Evolutionary conservation across 2,888 invertebrate species (phyloP), one percentile per base, ranked within the genome.

Genomic region (Habroteleia sp.): DNA sequence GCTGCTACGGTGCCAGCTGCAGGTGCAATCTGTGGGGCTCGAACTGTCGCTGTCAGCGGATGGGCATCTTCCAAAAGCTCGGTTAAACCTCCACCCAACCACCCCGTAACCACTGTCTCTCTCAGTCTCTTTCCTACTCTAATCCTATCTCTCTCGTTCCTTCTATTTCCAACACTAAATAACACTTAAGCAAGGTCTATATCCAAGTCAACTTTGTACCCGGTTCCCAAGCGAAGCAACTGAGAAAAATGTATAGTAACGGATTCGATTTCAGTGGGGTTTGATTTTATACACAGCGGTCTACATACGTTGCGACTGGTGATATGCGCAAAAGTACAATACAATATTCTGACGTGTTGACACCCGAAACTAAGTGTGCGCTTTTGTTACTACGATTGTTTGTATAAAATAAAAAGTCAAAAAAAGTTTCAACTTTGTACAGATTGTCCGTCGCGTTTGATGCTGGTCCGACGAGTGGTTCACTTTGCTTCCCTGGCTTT

Each of bases 51-150:
- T 96, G 96, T 89, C 95, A 96, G 89, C 92, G 96, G 82, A 93
- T 94, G 92, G 95, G 96, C 73, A 92, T 96, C 86, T 96, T 96
- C 92, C 95, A 95, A 88, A 94, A 95, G 90, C 95, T 95, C 94
- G 94, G 94, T 88, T 94, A 92, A 90, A 85, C 86, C 86, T 10
- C 23, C 2, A 14, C 11, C n/a, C 23, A 20, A 20, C 23, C n/a
- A 35, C 71, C 27, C 31, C 56, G 42, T 52, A 37, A 44, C 60
- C 68, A 16, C 23, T 20, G 8, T 44, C 17, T 33, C 33, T 62
- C 23, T 46, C 33, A 37, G 13, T 52, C 3, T 23, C 11, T 54
- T 8, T 14, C 20, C n/a, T 23, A 4, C 41, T 39, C 23, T 54
- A 10, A 11, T 44, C 33, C 31, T 44, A 14, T 35, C 63, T 7